Conservation (phyloP, 2,797 vertebrate species). For the Poliocrania exsul region DNA sequence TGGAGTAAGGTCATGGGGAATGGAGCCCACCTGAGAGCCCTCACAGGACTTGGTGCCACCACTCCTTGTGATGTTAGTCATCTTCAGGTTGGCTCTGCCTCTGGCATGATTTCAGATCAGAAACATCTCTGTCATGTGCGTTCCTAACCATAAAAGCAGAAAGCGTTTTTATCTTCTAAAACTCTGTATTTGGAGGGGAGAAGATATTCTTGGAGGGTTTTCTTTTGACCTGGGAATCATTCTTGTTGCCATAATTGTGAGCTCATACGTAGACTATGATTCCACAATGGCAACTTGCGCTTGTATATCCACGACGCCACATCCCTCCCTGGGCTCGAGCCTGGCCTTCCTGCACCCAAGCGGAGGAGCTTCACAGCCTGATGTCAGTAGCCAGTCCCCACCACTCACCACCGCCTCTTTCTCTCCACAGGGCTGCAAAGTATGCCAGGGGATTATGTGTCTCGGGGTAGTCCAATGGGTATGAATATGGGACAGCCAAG, state of each 20-base stretch:
- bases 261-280: rapidly evolving
- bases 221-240: background rate
- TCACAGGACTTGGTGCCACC: background rate
- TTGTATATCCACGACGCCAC: rapidly evolving
- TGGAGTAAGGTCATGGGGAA: background rate
- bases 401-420: constrained; percentile 49
- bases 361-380: rapidly evolving
- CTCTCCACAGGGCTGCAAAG: constrained; percentile 87
- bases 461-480: constrained; percentile 89
- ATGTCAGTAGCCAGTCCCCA: rapidly evolving
- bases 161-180: background rate
- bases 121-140: rapidly evolving
- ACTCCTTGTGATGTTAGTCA: rapidly evolving
- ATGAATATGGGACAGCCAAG: constrained; percentile 88
- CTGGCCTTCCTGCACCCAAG: rapidly evolving
- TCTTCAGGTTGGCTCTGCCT: background rate
- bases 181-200: background rate
- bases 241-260: background rate
- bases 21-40: background rate
- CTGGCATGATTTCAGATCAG: background rate
- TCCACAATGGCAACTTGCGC: rapidly evolving
- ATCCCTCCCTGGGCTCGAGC: background rate
- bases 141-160: background rate
- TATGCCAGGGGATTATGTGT: constrained; percentile 91
- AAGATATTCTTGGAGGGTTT: background rate